A percentile compares a stretch with the other conserved stretches of the same genome.
phyloP scores from a whole-genome alignment of 2,113 vertebrate genomes.

The Symphodus melops region DNA sequence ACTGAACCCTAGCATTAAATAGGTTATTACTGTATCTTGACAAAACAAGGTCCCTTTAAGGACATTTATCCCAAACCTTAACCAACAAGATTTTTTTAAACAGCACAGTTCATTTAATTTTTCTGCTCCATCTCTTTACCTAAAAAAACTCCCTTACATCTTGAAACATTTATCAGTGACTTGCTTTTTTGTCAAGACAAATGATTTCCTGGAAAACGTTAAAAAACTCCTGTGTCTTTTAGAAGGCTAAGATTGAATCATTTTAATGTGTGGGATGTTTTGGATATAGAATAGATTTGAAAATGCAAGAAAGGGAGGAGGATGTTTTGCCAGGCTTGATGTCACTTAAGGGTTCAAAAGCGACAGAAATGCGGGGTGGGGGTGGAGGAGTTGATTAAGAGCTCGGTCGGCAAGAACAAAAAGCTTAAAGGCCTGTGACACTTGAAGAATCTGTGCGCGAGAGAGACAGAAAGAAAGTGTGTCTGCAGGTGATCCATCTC shows the following conservation, averaged over 20 bases:
- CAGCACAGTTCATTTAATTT: no score
- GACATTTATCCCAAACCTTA: no score
- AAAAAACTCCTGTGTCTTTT: no score
- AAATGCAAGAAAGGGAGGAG: background rate
- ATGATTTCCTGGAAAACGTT: no score
- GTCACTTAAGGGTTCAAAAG: background rate
- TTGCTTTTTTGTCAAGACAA: no score
- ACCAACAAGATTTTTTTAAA: no score
- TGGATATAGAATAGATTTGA: background rate
- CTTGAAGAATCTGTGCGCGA: constrained; percentile 35
- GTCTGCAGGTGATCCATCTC: constrained; percentile 72
- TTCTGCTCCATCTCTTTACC: no score
- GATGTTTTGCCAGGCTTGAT: background rate
- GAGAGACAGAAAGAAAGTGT: constrained; percentile 20
- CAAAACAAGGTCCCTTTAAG: no score
- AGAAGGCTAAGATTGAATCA: background rate
- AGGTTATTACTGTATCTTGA: no score
- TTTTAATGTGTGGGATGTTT: background rate
- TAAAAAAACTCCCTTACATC: no score
- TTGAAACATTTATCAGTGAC: no score
- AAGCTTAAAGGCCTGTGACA: constrained; percentile 45
- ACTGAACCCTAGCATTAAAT: no score
- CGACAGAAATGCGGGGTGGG: constrained; percentile 1
- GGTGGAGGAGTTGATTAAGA: constrained; percentile 52
- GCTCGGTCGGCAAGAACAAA: constrained; percentile 52